A percentile compares a stretch with the other conserved stretches of the same genome.
Conservation (phyloP, 2,888 invertebrate species). For the Cephalotes varians region DNA sequence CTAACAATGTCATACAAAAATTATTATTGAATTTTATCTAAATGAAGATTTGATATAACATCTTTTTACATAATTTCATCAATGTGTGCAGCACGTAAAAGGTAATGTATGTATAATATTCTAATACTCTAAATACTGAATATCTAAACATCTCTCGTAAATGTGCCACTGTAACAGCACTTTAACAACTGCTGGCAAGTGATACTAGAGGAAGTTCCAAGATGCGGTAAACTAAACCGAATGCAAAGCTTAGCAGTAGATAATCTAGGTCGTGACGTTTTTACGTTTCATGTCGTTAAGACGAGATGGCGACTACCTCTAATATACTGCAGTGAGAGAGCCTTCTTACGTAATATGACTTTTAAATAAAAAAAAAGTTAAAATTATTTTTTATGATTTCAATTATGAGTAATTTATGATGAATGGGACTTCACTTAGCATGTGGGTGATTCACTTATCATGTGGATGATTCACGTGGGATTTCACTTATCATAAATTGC, state of each 20-base stretch:
- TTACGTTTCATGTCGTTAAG: slow-evolving; percentile 25
- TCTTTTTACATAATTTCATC: not conserved
- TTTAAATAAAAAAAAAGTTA: not conserved
- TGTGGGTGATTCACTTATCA: not conserved
- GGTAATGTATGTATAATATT: not conserved
- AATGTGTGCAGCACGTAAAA: not conserved
- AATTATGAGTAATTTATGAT: not conserved
- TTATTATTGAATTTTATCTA: not conserved
- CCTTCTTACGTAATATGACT: not conserved
- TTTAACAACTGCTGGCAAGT: slow-evolving; percentile 54
- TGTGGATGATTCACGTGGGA: too few species aligned
- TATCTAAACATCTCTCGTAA: not conserved
- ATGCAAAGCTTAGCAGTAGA: slow-evolving; percentile 41
- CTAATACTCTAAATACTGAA: not conserved
- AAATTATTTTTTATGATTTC: not conserved
- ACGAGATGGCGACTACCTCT: slow-evolving; percentile 49
- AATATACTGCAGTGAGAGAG: not conserved
- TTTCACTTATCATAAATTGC: not conserved
- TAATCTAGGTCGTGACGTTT: slow-evolving; percentile 11
- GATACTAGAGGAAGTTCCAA: slow-evolving; percentile 9
- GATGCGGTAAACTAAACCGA: slow-evolving; percentile 8
- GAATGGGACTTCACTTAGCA: too few species aligned
- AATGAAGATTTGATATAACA: not conserved
- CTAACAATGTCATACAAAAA: not conserved
- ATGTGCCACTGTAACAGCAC: not conserved